A percentile compares a stretch with the other conserved stretches of the same genome.
These are phyloP conservation scores for Pavo muticus DNA, from an alignment of 2,113 vertebrate genomes.

Conservation along the genomic window DNA sequence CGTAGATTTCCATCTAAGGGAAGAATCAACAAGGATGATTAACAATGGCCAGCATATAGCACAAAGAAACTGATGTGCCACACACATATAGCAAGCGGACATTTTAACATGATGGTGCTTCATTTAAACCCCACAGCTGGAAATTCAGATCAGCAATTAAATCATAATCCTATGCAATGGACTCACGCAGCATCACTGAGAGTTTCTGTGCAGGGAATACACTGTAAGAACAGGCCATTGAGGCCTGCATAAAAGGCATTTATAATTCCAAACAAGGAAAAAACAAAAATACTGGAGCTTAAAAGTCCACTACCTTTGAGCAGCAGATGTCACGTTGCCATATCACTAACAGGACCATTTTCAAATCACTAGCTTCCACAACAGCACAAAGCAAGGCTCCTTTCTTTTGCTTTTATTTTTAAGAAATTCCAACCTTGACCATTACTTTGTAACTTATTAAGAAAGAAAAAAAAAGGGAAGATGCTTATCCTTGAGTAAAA, in stretches of 20 bases:
- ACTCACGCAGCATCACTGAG: not conserved
- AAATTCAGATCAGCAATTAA: constrained; percentile 24
- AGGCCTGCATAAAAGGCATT: not conserved
- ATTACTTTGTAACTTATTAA: not conserved
- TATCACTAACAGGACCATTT: not conserved
- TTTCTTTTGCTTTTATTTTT: not conserved
- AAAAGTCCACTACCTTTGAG: not conserved
- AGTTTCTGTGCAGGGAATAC: not conserved
- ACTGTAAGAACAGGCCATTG: not conserved
- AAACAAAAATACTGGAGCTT: not conserved
- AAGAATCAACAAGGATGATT: not conserved
- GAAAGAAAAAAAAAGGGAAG: constrained; percentile 6
- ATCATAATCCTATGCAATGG: not conserved
- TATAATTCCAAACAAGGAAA: not conserved
- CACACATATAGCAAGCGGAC: not conserved
- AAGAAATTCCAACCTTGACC: not conserved
- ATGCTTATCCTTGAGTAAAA: not conserved
- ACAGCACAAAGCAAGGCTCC: not conserved
- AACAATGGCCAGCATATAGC: not conserved
- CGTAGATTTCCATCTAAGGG: not conserved
- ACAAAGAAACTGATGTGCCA: not conserved
- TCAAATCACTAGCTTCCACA: not conserved
- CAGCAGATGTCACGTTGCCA: not conserved
- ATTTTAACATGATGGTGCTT: not conserved
- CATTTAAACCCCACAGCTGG: not conserved